These are phyloP conservation scores for Desmodus rotundus DNA, from an alignment of 2,113 vertebrate genomes.

Conservation along the genomic window DNA sequence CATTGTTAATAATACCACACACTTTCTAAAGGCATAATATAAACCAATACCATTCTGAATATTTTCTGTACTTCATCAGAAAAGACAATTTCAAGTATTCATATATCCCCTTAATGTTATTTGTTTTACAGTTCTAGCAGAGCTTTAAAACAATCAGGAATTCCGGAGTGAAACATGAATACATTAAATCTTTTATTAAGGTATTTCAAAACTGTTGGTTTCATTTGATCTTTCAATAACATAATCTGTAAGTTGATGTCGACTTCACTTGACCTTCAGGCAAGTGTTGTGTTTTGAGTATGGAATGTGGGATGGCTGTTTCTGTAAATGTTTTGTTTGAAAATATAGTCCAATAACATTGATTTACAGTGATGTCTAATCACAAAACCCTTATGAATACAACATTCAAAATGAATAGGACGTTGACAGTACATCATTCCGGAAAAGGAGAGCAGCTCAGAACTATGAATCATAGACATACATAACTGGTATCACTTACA, in stretches of 20 bases:
- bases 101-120: not conserved
- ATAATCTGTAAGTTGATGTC: slow-evolving; percentile 66
- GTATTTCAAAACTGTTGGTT: slow-evolving; percentile 26
- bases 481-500: slow-evolving; percentile 66
- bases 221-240: slow-evolving; percentile 69
- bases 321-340: slow-evolving; percentile 81
- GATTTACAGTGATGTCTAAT: slow-evolving; percentile 80
- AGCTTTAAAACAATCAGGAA: slow-evolving; percentile 56
- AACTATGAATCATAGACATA: slow-evolving; percentile 68
- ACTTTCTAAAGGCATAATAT: slow-evolving; percentile 36
- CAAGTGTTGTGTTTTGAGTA: slow-evolving; percentile 68
- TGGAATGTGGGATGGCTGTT: slow-evolving; percentile 66
- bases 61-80: slow-evolving; percentile 58
- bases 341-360: slow-evolving; percentile 81
- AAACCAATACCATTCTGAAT: not conserved
- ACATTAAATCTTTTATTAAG: slow-evolving; percentile 61
- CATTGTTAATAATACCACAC: slow-evolving; percentile 11
- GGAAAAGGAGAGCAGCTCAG: slow-evolving; percentile 57
- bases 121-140: slow-evolving; percentile 56
- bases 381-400: slow-evolving; percentile 78
- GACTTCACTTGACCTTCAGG: slow-evolving; percentile 80
- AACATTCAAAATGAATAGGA: slow-evolving; percentile 77
- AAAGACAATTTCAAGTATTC: slow-evolving; percentile 55
- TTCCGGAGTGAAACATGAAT: not conserved
- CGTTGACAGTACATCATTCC: slow-evolving; percentile 70